These are phyloP conservation scores for Macrotrachela quadricornifera DNA, from an alignment of 1,140 invertebrate species.

Conservation along the genomic window DNA sequence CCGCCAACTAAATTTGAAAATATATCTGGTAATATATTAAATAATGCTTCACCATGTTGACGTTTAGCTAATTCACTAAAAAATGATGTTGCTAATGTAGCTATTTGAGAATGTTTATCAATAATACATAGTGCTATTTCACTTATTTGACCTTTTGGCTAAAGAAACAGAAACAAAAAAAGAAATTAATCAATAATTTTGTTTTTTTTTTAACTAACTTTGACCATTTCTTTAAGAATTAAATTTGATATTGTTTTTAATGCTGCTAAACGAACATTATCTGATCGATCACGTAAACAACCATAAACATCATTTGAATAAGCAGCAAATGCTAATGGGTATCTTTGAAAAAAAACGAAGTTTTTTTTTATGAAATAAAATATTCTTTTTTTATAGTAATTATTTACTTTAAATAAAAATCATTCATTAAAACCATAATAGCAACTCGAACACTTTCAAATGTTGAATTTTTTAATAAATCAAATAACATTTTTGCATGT, in stretches of 20 bases:
- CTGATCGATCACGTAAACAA: conserved; percentile 48
- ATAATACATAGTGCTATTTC: conserved; percentile 68
- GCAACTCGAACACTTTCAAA: too few species aligned
- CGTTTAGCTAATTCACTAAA: conserved; percentile 54
- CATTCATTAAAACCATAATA: too few species aligned
- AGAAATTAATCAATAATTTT: background rate
- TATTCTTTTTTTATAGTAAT: too few species aligned
- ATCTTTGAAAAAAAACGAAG: conserved; percentile 29
- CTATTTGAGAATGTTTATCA: conserved; percentile 46
- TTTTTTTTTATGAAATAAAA: too few species aligned
- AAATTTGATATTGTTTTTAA: conserved; percentile 64
- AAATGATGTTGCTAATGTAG: conserved; percentile 49
- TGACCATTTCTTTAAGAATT: conserved; percentile 80
- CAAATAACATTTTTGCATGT: too few species aligned
- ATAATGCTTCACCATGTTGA: conserved; percentile 54
- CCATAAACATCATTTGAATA: conserved; percentile 68
- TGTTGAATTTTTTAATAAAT: too few species aligned
- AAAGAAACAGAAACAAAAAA: background rate
- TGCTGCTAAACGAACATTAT: conserved; percentile 51
- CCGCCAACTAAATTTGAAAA: conserved; percentile 63
- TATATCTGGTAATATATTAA: conserved; percentile 80
- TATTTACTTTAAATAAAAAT: too few species aligned
- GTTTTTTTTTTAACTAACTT: conserved; percentile 18
- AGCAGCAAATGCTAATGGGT: conserved; percentile 73
- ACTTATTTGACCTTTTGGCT: conserved; percentile 61